Percentiles rank a stretch among this genome's conserved stretches.
These are phyloP conservation scores for Podarcis cretensis DNA, from an alignment of 2,113 vertebrate genomes.

Conservation along the genomic window DNA sequence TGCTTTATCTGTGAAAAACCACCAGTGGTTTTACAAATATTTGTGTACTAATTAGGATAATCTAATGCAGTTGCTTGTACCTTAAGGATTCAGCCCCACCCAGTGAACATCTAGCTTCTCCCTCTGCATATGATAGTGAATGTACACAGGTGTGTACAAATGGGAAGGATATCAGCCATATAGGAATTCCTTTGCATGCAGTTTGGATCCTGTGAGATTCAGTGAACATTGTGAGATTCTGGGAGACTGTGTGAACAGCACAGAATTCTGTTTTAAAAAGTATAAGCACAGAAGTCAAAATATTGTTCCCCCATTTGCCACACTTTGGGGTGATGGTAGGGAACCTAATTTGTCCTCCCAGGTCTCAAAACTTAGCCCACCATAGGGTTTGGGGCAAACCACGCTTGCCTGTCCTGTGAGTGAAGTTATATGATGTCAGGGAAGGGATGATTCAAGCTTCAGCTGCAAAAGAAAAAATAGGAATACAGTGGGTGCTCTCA, in stretches of 20 bases:
- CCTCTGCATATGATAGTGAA: background rate
- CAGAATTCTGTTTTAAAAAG: slow-evolving; percentile 15
- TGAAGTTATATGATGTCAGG: no score
- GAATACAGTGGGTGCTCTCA: no score
- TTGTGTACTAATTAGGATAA: background rate
- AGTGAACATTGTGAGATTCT: background rate
- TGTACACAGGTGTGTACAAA: no score
- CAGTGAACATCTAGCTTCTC: background rate
- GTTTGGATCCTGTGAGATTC: background rate
- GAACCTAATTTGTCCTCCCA: no score
- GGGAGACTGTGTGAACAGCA: background rate
- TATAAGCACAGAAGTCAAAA: background rate
- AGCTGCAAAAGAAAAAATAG: no score
- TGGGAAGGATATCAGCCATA: background rate
- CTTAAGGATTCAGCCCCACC: no score
- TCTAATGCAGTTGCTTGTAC: background rate
- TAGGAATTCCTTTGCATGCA: background rate
- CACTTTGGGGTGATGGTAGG: slow-evolving; percentile 8
- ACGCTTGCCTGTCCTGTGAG: no score
- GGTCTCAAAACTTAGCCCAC: no score
- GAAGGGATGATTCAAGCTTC: no score
- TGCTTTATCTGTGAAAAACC: background rate
- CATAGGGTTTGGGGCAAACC: no score
- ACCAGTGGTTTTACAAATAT: background rate
- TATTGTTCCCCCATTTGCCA: background rate